These are phyloP conservation scores for Artibeus jamaicensis DNA, from an alignment of 2,797 vertebrate genomes.

Conservation along the genomic window DNA sequence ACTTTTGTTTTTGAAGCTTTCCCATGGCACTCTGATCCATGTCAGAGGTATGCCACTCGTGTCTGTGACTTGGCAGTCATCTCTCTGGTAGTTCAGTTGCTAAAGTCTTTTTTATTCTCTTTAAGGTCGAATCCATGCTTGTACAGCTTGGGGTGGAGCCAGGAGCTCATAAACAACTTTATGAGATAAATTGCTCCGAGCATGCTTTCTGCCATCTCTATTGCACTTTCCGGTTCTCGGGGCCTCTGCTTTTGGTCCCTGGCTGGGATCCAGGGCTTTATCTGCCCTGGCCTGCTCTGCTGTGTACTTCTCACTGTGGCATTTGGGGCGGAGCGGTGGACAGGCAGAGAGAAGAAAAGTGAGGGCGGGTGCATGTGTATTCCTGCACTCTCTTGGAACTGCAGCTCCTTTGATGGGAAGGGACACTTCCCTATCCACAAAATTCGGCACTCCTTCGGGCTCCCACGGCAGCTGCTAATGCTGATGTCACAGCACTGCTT, in stretches of 20 bases:
- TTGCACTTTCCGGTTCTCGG: background rate
- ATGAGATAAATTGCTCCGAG: background rate
- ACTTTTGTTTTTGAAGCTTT: background rate
- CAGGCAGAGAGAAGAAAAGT: background rate
- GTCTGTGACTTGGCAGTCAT: background rate
- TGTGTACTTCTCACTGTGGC: background rate
- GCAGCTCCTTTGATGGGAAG: background rate
- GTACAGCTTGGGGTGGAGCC: background rate
- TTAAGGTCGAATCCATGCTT: background rate
- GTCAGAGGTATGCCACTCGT: background rate
- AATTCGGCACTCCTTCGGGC: background rate
- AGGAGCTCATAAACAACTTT: background rate
- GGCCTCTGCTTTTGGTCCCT: background rate
- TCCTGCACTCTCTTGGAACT: background rate
- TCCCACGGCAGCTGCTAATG: background rate
- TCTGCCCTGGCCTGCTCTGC: background rate
- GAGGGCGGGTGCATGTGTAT: accelerated
- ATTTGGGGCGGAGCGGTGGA: background rate
- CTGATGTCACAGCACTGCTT: accelerated
- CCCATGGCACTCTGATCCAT: accelerated
- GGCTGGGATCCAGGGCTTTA: background rate
- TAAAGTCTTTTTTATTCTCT: background rate
- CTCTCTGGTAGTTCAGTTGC: background rate
- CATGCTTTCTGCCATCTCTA: background rate
- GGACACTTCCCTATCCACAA: background rate